phyloP scores from a whole-genome alignment of 2,888 invertebrate genomes.

The Pachycephus smyrnensis region DNA sequence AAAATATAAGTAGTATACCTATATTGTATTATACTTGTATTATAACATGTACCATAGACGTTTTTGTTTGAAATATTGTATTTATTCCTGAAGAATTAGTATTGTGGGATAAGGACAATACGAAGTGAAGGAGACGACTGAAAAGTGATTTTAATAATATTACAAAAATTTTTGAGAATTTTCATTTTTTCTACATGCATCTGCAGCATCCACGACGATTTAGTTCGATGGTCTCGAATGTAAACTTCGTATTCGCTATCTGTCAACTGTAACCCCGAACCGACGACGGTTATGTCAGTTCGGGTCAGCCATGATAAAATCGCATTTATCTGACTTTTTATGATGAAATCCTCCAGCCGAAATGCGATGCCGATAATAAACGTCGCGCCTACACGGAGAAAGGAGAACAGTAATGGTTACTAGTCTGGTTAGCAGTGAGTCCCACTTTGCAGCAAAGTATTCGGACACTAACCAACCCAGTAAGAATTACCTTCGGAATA shows the following conservation, averaged over 20 bases:
- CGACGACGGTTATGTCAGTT: not conserved
- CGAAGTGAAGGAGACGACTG: not conserved
- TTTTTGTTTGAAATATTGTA: not conserved
- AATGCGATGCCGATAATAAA: not conserved
- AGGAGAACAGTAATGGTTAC: no score
- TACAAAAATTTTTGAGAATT: not conserved
- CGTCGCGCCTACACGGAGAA: not conserved
- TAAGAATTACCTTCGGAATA: no score
- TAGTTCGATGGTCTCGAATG: not conserved
- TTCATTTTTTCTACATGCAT: not conserved
- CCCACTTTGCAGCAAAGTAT: no score
- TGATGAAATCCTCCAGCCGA: not conserved
- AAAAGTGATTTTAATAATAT: not conserved
- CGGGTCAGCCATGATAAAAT: not conserved
- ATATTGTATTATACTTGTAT: not conserved
- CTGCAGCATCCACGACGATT: not conserved
- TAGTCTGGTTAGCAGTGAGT: no score
- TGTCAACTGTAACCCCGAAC: not conserved
- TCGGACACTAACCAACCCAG: no score
- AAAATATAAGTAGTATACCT: not conserved
- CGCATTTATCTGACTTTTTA: not conserved
- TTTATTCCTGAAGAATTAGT: not conserved
- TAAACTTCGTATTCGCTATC: not conserved
- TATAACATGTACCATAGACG: not conserved
- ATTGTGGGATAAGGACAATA: not conserved